phyloP scores from a whole-genome alignment of 2,888 invertebrate species.

The Salpingus planirostris region DNA sequence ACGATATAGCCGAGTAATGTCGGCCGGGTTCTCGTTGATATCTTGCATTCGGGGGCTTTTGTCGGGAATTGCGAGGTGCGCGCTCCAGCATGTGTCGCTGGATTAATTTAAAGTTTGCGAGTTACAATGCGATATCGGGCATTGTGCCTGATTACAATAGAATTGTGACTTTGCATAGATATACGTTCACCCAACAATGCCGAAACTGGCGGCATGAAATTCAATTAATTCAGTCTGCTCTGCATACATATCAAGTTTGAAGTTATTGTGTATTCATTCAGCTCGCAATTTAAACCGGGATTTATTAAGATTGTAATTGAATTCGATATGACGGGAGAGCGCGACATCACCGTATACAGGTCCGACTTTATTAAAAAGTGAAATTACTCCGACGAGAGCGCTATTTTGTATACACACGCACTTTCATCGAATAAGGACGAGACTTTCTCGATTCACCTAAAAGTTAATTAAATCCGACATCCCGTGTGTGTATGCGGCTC shows the following conservation, averaged over 20 bases:
- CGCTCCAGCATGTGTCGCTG: conserved; percentile 32
- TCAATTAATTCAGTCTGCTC: conserved; percentile 32
- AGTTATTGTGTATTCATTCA: conserved; percentile 29
- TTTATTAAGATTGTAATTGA: conserved; percentile 23
- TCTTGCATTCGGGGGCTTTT: too few species aligned
- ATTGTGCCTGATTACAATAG: conserved; percentile 35
- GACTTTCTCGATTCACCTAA: too few species aligned
- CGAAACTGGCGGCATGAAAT: conserved; percentile 32
- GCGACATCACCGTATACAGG: conserved; percentile 2
- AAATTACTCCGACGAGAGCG: conserved; percentile 8
- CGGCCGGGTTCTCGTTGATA: too few species aligned
- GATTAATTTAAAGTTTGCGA: conserved; percentile 37
- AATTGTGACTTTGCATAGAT: conserved; percentile 41
- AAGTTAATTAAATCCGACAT: too few species aligned
- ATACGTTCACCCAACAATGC: conserved; percentile 33
- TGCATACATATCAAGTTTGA: conserved; percentile 33
- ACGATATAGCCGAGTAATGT: too few species aligned
- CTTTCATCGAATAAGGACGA: too few species aligned
- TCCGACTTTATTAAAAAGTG: conserved; percentile 18
- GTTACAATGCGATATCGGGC: conserved; percentile 34
- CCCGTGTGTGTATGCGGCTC: too few species aligned
- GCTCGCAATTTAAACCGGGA: conserved; percentile 19
- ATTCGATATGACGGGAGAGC: too few species aligned
- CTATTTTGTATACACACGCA: too few species aligned
- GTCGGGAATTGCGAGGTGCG: too few species aligned